phyloP scores from a whole-genome alignment of 2,113 vertebrate genomes.

The Cichladusa arquata region DNA sequence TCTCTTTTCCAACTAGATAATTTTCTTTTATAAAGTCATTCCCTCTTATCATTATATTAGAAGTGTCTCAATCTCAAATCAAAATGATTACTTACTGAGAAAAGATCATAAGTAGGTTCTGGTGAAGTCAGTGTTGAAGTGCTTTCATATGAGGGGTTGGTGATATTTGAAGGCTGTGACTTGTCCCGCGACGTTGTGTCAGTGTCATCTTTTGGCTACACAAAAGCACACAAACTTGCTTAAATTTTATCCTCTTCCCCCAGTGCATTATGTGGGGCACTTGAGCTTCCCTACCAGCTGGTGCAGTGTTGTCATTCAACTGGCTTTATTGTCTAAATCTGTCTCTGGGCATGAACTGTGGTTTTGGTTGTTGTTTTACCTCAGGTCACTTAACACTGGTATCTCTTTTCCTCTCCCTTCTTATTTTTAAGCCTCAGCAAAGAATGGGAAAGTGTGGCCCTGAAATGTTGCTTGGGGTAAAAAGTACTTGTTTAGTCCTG shows the following conservation, averaged over 20 bases:
- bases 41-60: neutral
- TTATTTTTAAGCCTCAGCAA: neutral
- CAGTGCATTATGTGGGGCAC: neutral
- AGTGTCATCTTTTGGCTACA: conserved; percentile 71
- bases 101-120: conserved; percentile 54
- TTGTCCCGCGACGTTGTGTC: conserved; percentile 45
- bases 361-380: neutral
- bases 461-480: neutral
- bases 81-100: conserved; percentile 66
- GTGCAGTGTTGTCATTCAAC: neutral
- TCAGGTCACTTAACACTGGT: neutral
- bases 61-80: neutral
- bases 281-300: neutral
- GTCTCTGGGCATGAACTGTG: neutral
- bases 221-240: neutral
- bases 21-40: neutral
- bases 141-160: conserved; percentile 75
- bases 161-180: conserved; percentile 63
- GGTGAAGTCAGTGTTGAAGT: neutral
- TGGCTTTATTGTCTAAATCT: neutral
- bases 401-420: neutral
- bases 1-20: neutral
- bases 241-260: neutral
- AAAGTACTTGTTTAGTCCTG: neutral
- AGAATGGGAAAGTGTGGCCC: neutral